These are phyloP conservation scores for Meteorus sp. DNA, from an alignment of 1,140 invertebrate genomes.

Conservation along the genomic window DNA sequence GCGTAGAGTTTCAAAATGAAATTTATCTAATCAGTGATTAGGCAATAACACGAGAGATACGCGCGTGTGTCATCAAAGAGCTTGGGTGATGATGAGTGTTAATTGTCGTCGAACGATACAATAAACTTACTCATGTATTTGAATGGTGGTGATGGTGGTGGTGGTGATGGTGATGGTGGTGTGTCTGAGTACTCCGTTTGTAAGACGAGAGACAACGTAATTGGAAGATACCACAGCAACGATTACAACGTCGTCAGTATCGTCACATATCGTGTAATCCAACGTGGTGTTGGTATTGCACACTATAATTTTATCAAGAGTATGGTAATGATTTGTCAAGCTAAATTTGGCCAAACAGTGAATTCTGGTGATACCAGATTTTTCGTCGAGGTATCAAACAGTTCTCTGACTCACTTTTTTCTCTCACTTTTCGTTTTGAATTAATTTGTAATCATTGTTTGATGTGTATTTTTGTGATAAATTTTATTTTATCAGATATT, in stretches of 20 bases:
- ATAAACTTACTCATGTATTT: slow-evolving; percentile 35
- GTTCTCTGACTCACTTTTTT: neutral
- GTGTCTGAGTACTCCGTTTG: slow-evolving; percentile 28
- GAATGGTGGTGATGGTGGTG: neutral
- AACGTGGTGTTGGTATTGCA: neutral
- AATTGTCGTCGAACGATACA: slow-evolving; percentile 19
- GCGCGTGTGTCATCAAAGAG: neutral
- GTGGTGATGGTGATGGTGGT: slow-evolving; percentile 23
- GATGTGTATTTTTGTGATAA: no score
- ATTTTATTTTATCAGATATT: no score
- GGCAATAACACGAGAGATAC: no score
- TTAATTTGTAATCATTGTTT: neutral
- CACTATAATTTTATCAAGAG: neutral
- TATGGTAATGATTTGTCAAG: neutral
- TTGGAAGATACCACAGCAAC: slow-evolving; percentile 20
- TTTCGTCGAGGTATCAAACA: neutral
- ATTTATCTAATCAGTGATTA: no score
- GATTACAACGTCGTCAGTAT: no score
- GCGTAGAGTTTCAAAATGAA: no score
- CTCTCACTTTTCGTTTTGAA: neutral
- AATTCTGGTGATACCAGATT: neutral
- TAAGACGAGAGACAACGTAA: slow-evolving; percentile 14
- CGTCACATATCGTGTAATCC: neutral
- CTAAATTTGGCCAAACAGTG: neutral
- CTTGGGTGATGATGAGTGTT: slow-evolving; percentile 27